Conservation (phyloP, 2,888 invertebrate genomes). For the Cephonodes hylas region DNA sequence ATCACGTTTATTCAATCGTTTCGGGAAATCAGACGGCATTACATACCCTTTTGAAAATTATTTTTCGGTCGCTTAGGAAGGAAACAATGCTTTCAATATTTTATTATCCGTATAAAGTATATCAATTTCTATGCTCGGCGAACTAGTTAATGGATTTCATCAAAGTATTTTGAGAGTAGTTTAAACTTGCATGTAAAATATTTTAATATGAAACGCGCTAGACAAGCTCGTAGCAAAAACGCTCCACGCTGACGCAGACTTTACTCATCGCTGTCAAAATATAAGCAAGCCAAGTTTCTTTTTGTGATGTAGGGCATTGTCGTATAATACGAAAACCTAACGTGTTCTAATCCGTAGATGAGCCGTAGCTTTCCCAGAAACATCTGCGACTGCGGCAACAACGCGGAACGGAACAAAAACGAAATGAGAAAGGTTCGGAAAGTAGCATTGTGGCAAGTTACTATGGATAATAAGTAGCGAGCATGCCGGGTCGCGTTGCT, state of each 20-base stretch:
- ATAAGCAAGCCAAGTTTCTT: conserved; percentile 41
- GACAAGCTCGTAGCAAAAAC: conserved; percentile 15
- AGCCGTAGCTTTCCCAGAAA: conserved; percentile 64
- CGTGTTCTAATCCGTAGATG: conserved; percentile 76
- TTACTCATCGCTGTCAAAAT: conserved; percentile 42
- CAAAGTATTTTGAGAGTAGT: background rate
- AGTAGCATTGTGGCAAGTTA: conserved; percentile 71
- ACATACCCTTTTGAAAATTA: background rate
- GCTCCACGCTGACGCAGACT: conserved; percentile 20
- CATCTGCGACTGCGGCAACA: conserved; percentile 69
- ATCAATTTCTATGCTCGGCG: too few species aligned
- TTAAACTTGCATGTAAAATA: background rate
- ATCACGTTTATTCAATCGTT: background rate
- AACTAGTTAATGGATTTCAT: background rate
- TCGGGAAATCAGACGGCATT: background rate
- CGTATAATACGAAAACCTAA: conserved; percentile 66
- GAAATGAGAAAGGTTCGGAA: conserved; percentile 76
- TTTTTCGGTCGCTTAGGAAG: background rate
- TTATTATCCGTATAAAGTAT: too few species aligned
- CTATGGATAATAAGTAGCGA: conserved; percentile 40
- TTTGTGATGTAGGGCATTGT: conserved; percentile 53
- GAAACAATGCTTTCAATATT: background rate
- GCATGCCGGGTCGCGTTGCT: background rate
- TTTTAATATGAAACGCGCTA: background rate
- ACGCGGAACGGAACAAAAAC: conserved; percentile 69